These are phyloP conservation scores for Corvus cornix DNA, from an alignment of 2,113 vertebrate genomes.

Conservation along the genomic window DNA sequence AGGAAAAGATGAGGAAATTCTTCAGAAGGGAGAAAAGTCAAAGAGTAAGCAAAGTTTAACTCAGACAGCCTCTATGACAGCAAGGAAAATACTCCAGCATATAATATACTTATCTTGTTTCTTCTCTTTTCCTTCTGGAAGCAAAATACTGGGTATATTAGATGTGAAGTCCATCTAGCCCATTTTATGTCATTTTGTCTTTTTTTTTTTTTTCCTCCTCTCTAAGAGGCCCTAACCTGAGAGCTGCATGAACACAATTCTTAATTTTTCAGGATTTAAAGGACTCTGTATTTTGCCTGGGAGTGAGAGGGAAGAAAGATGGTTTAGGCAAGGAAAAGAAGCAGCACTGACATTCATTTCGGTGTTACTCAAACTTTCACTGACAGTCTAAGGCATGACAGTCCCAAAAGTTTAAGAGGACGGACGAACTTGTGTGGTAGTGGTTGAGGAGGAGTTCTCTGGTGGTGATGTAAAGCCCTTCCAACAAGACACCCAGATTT, in stretches of 20 bases:
- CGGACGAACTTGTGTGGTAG: neutral
- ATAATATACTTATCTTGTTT: neutral
- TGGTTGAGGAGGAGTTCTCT: neutral
- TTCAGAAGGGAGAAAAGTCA: neutral
- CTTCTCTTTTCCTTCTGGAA: neutral
- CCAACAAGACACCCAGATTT: neutral
- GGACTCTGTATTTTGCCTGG: neutral
- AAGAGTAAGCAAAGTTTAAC: neutral
- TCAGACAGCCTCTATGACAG: neutral
- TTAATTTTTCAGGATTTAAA: neutral
- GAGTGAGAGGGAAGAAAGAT: neutral
- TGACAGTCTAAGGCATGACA: neutral
- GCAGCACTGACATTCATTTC: neutral
- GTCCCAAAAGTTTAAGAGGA: neutral
- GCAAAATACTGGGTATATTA: neutral
- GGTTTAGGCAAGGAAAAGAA: neutral
- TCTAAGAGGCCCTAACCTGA: neutral
- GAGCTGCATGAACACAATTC: neutral
- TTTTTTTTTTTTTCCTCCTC: neutral
- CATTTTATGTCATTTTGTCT: neutral
- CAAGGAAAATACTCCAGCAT: neutral
- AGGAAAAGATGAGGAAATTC: neutral
- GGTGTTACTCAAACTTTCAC: neutral
- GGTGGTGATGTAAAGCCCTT: neutral
- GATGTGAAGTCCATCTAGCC: neutral